Conservation (phyloP, 2,888 invertebrate species). For the Sialis fuliginosa region DNA sequence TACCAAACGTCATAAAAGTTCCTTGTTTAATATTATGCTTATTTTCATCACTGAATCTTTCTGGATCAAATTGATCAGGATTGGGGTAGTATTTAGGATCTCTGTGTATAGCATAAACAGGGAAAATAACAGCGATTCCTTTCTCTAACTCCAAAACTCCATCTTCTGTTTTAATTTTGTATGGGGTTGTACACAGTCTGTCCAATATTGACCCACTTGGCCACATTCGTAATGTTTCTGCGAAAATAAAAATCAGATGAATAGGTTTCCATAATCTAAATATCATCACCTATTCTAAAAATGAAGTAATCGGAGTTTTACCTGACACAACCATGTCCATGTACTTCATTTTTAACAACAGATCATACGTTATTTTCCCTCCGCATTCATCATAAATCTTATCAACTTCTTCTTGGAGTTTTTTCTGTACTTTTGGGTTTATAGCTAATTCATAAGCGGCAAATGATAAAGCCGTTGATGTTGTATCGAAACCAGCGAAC, state of each 20-base stretch:
- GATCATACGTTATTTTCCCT: constrained; percentile 27
- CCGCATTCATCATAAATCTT: constrained; percentile 24
- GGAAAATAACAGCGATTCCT: constrained; percentile 20
- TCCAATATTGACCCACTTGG: constrained; percentile 28
- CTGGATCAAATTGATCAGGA: constrained; percentile 29
- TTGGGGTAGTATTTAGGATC: constrained; percentile 29
- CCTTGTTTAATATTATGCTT: constrained; percentile 27
- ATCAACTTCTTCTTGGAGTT: constrained; percentile 33
- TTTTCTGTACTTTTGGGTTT: constrained; percentile 37
- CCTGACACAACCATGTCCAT: constrained; percentile 37
- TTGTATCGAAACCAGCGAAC: neutral
- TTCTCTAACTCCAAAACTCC: constrained; percentile 11
- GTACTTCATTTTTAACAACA: constrained; percentile 31
- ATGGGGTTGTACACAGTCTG: constrained; percentile 29
- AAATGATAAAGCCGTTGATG: neutral
- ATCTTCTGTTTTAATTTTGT: constrained; percentile 22
- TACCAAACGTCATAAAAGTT: constrained; percentile 30
- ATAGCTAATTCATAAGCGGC: constrained; percentile 22
- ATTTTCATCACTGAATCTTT: constrained; percentile 30
- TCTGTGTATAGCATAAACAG: constrained; percentile 23
- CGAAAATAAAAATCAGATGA: constrained; percentile 6
- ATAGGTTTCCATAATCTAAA: neutral
- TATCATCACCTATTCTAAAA: too few relatives aligned
- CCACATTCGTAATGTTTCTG: constrained; percentile 33
- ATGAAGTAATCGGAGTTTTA: constrained; percentile 9